Base-by-base conservation (phyloP, 2,797 vertebrate species). In the Vespertilio murinus region DNA sequence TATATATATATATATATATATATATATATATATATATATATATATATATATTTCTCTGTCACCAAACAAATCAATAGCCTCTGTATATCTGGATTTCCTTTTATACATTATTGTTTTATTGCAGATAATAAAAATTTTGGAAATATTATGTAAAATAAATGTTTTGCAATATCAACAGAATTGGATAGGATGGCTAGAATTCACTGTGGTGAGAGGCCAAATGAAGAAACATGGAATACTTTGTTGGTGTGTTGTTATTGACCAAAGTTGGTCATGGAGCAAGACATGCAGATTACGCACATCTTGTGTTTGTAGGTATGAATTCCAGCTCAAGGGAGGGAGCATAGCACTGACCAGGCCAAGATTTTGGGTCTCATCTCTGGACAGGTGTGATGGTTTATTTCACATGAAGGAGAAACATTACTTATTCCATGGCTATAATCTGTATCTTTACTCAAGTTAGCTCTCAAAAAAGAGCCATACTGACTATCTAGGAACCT, bases 111-210 rank as follows among this genome's bases (percentile, higher is more conserved):
- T 20, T 90, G 2, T 74, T 74, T 86, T 83, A 12, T 20, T 90
- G 38, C 20, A 9, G 23, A 75, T 33, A 95, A 35, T 65, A 16
- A 67, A 88, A 78, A 80, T 35, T 78, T 94, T 83, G 17, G 14
- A 75, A 94, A 92, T 70, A 38, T 12, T 81, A 6, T 42, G 4
- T 89, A 82, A 69, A 54, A 73, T n/a, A 77, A 74, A 94, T 82
- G 45, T n/a, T 38, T 47, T 45, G 5, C 30, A 86, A 84, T 38
- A 64, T 64, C 42, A 88, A 56, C 16, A 61, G 73, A 71, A 91
- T 65, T 59, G 3, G 12, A 17, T 64, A 13, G 2, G 22, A 71
- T 73, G 11, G 23, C 40, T 28, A 33, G 30, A 82, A 52, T 70
- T 54, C 11, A 54, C 22, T 71, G 30, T 45, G 9, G 13, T 25